These are phyloP conservation scores for Ectemnius lituratus DNA, from an alignment of 2,888 invertebrate species.

Conservation along the genomic window DNA sequence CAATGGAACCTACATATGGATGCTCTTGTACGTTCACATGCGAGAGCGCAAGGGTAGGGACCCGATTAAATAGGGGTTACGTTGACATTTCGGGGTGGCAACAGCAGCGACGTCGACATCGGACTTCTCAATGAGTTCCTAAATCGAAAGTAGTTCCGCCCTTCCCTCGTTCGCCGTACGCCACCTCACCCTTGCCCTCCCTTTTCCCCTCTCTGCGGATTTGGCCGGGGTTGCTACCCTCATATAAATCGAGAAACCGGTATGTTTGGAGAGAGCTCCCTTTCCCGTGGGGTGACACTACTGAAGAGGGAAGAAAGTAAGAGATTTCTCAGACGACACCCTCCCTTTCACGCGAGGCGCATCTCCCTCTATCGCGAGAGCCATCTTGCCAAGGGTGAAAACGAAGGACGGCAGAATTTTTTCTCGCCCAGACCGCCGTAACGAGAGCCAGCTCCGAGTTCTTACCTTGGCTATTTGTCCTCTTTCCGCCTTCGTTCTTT, in stretches of 20 bases:
- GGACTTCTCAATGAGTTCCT: slow-evolving; percentile 71
- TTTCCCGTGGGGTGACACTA: slow-evolving; percentile 31
- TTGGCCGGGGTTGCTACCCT: slow-evolving; percentile 50
- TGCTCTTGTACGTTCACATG: slow-evolving; percentile 20
- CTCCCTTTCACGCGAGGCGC: slow-evolving; percentile 34
- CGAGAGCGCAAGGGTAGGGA: slow-evolving; percentile 9
- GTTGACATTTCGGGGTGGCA: slow-evolving; percentile 53
- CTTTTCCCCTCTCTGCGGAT: slow-evolving; percentile 3
- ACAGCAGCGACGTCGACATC: slow-evolving; percentile 49
- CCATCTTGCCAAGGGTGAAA: slow-evolving; percentile 6
- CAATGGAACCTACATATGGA: slow-evolving; percentile 17
- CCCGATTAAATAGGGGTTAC: slow-evolving; percentile 46
- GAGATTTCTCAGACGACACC: slow-evolving; percentile 63
- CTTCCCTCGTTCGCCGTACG: slow-evolving; percentile 52
- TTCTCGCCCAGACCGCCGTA: slow-evolving; percentile 36
- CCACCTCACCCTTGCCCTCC: too few relatives aligned
- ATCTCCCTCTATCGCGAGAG: slow-evolving; percentile 8
- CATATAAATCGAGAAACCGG: slow-evolving; percentile 43
- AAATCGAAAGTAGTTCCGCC: slow-evolving; percentile 69
- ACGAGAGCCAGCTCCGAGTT: slow-evolving; percentile 58
- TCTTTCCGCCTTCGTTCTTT: slow-evolving; percentile 14
- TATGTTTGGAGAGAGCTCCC: slow-evolving; percentile 48
- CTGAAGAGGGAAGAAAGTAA: slow-evolving; percentile 58
- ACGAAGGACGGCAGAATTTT: slow-evolving; percentile 39
- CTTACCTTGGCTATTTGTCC: slow-evolving; percentile 37